Evolutionary conservation across 1,140 invertebrate genomes (phyloP).

Genomic region (Conus ventricosus): DNA sequence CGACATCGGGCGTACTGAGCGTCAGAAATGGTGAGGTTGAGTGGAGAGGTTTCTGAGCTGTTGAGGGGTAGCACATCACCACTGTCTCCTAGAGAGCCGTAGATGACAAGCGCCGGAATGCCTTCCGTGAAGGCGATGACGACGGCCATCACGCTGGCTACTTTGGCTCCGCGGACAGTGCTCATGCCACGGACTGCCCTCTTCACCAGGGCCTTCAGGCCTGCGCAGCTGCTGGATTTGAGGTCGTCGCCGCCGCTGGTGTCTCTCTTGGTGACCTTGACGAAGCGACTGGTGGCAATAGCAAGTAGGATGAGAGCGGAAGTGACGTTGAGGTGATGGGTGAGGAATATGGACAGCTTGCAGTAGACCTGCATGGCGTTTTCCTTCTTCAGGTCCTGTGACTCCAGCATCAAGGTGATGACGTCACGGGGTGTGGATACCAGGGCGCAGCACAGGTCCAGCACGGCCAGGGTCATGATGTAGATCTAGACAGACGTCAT

Average conservation of each 20-base stretch:
- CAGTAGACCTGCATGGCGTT: neutral
- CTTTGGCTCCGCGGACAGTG: neutral
- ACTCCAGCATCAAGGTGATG: neutral
- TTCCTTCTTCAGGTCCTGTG: no score
- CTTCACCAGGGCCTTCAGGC: neutral
- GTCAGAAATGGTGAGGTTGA: no score
- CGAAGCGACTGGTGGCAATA: slow-evolving; percentile 7
- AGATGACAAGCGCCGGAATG: neutral
- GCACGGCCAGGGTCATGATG: neutral
- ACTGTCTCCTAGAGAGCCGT: neutral
- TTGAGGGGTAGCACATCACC: no score
- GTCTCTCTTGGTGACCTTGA: neutral
- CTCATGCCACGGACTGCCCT: neutral
- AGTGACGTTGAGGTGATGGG: neutral
- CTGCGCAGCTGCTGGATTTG: no score
- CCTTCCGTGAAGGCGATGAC: neutral
- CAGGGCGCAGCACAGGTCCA: neutral
- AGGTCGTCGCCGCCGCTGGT: no score
- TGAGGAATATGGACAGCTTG: no score
- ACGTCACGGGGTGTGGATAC: neutral
- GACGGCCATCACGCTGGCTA: neutral
- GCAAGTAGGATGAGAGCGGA: neutral
- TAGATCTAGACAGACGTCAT: slow-evolving; percentile 1
- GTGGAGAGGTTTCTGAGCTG: no score
- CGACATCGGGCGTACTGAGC: neutral